Evolutionary conservation across 2,888 invertebrate species (phyloP).

Genomic region (Meliscaeva auricollis): DNA sequence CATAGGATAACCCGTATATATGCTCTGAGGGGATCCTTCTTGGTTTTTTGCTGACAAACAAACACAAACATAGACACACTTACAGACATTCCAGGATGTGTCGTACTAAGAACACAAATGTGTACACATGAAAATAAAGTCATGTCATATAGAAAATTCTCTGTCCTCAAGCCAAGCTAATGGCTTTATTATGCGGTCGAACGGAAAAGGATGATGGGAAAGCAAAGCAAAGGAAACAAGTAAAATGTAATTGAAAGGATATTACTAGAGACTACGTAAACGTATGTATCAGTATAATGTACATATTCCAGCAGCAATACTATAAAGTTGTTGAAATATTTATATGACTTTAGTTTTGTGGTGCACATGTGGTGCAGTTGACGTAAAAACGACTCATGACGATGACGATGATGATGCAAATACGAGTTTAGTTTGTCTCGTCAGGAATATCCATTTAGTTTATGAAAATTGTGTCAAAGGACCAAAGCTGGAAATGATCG

Average conservation of each 20-base stretch:
- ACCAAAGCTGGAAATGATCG: not conserved
- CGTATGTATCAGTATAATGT: not conserved
- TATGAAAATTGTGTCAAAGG: not conserved
- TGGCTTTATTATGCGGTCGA: slow-evolving; percentile 68
- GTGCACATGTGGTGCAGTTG: slow-evolving; percentile 15
- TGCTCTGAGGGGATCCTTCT: slow-evolving; percentile 25
- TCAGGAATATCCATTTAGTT: slow-evolving; percentile 20
- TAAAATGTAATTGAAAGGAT: slow-evolving; percentile 65
- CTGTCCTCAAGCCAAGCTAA: slow-evolving; percentile 45
- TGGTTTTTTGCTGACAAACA: slow-evolving; percentile 38
- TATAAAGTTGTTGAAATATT: slow-evolving; percentile 30
- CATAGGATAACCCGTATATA: slow-evolving; percentile 39
- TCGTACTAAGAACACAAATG: slow-evolving; percentile 21
- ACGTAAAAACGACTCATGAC: slow-evolving; percentile 2
- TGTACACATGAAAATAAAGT: slow-evolving; percentile 3
- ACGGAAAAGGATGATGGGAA: slow-evolving; percentile 31
- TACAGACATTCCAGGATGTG: slow-evolving; percentile 49
- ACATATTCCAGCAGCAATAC: not conserved
- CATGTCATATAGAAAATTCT: slow-evolving; percentile 18
- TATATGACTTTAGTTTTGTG: slow-evolving; percentile 20
- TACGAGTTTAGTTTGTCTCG: not conserved
- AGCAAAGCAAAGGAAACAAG: slow-evolving; percentile 51
- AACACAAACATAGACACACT: no score
- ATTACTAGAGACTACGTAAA: not conserved
- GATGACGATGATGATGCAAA: not conserved